Evolutionary conservation across 2,797 vertebrate genomes (phyloP), one percentile per base, ranked within the genome.

Genomic region (Pelochelys cantorii): DNA sequence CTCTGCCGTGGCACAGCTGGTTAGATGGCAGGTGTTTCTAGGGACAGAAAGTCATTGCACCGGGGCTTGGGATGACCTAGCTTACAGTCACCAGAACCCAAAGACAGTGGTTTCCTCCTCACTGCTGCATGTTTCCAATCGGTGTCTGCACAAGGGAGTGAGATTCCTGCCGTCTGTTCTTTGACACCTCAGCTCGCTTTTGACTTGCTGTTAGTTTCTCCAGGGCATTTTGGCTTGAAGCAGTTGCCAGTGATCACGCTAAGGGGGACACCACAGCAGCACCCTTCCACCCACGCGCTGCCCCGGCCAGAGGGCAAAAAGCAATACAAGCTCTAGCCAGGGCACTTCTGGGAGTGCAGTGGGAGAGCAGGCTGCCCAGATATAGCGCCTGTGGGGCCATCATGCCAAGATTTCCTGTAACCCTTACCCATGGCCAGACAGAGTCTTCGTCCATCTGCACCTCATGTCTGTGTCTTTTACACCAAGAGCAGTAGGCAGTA

Each of bases 41-140:
- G 42, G 42, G 42, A 48, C 27, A 31, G 60, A n/a, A 17, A 65
- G 68, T 71, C 34, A 71, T 71, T 37, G 18, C 34, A 71, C 37
- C 68, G 18, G 65, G 18, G 65, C n/a, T 37, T 71, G 34, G 34
- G 65, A 37, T 71, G n/a, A 23, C 65, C 8, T 4, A 37, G 65
- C 20, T 71, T 23, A 5, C 62, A 83, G 75, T 75, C 90, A 25
- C 62, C 79, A 31, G 77, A 93, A 74, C 34, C 79, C 0, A 0
- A 71, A 85, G 52, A 79, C 71, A 13, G 4, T 56, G 86, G 77
- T 80, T 88, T 81, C 34, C 90, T 95, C 4, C 13, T 81, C 27
- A 84, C 37, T 85, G 53, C n/a, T 85, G 29, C 60, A 74, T 18
- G 79, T 86, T 94, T 95, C 90, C 29, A 85, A 85, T 34, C 81